Base-by-base conservation (phyloP, 2,888 invertebrate genomes). In the Parasteatoda lunata region DNA sequence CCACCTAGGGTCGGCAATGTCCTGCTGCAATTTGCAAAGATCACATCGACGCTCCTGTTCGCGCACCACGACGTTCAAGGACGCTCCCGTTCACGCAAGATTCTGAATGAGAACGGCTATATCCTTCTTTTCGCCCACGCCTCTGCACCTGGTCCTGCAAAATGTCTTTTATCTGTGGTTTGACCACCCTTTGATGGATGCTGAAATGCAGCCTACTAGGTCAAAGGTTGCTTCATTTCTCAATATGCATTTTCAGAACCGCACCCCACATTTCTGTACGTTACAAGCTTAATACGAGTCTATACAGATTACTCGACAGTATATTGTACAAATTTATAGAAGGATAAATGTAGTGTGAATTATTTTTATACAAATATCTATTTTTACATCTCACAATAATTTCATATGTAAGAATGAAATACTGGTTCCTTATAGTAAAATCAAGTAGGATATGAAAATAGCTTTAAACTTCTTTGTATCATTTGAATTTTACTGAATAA, bases 1-100 rank as follows among this genome's bases (percentile, higher is more conserved):
- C 77, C 72, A 73, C 45, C 71, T 69, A 76, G 78, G 78, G 65
- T 73, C 79, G 70, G 47, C 80, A 68, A 76, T 82, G 88, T 78
- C 83, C 83, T 73, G 75, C 70, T 83, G 82, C 70, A 82, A 77
- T 72, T 82, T 78, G 59, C 73, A 54, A 77, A 65, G 65, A 72
- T 68, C 69, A 64, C 76, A 54, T 65, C 52, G 77, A 81, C 86
- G 86, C 86, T 81, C 81, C 86, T 73, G 86, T 80, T 75, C 79
- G 66, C 76, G 77, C 79, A 69, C 80, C 80, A 71, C 66, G 59
- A 15, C 83, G 66, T 77, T 84, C 83, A 84, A 84, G 84, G 84
- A 84, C 79, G 84, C 76, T 71, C 76, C 80, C 52, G 79, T 69
- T 49, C 69, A 75, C 76, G 79, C 70, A 47, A 54, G 69, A 11